Evolutionary conservation across 2,113 vertebrate genomes (phyloP).

Genomic region (Chloroceryle aenea): DNA sequence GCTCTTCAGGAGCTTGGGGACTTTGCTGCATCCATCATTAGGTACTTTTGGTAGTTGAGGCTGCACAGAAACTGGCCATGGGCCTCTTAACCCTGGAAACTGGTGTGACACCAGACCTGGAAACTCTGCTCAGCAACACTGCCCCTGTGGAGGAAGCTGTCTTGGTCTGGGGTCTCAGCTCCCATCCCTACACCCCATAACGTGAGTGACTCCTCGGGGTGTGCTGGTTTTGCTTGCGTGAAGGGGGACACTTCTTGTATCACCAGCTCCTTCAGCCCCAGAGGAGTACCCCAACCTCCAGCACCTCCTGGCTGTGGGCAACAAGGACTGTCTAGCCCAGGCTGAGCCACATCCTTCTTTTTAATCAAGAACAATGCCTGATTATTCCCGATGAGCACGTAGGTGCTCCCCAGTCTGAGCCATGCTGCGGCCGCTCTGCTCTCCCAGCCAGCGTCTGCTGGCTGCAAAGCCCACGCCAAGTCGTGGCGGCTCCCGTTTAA

Average conservation of each 20-base stretch:
- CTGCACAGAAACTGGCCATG: background rate
- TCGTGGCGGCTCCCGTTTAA: background rate
- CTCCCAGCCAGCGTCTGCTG: background rate
- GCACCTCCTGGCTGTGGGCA: accelerated
- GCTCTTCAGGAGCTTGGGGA: background rate
- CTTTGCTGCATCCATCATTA: background rate
- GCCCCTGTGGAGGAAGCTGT: background rate
- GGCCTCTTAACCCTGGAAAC: background rate
- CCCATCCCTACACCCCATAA: accelerated
- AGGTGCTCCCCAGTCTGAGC: accelerated
- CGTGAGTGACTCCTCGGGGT: background rate
- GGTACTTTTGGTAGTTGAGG: background rate
- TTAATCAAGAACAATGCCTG: background rate
- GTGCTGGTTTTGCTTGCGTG: background rate
- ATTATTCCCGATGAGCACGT: background rate
- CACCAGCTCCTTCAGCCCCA: background rate
- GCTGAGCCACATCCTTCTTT: background rate
- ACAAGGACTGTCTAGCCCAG: too few species aligned
- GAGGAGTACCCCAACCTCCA: background rate
- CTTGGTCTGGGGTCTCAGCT: background rate
- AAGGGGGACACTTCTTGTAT: background rate
- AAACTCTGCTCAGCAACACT: background rate
- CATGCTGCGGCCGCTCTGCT: accelerated
- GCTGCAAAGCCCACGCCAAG: background rate
- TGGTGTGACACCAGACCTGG: accelerated